phyloP scores from a whole-genome alignment of 1,140 invertebrate genomes.

The Drosophila sproati region DNA sequence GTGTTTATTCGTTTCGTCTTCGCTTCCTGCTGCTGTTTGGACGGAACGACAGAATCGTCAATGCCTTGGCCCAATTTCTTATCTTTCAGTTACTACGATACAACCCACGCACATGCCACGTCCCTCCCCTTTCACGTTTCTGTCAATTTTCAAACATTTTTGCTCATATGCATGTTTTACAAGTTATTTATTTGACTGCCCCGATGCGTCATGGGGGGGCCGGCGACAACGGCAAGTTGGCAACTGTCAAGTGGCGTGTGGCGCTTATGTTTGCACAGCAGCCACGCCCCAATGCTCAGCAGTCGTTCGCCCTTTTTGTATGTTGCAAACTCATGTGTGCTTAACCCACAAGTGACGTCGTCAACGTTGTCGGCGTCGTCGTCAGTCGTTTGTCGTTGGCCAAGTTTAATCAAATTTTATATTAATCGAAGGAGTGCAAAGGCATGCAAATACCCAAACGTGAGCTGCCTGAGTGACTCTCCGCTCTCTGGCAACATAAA shows the following conservation, averaged over 20 bases:
- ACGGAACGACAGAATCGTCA: conserved; percentile 23
- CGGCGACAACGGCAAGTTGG: conserved; percentile 22
- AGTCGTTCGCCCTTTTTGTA: conserved; percentile 24
- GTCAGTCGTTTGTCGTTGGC: conserved; percentile 49
- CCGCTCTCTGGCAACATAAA: conserved; percentile 34
- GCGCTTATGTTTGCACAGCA: conserved; percentile 56
- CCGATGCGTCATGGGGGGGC: conserved; percentile 30
- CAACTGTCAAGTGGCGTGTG: conserved; percentile 45
- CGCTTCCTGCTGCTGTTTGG: conserved; percentile 44
- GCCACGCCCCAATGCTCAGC: conserved; percentile 54
- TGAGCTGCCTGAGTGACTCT: conserved; percentile 25
- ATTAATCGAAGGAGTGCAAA: conserved; percentile 81
- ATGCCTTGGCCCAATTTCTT: conserved; percentile 50
- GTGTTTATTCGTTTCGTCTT: conserved; percentile 81
- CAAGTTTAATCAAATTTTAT: conserved; percentile 83
- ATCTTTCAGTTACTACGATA: conserved; percentile 60
- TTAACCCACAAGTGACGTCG: conserved; percentile 70
- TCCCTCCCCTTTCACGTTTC: conserved; percentile 39
- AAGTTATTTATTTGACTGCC: conserved; percentile 81
- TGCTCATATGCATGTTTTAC: conserved; percentile 83
- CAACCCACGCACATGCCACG: conserved; percentile 14
- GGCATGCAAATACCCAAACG: conserved; percentile 78
- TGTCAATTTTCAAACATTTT: conserved; percentile 81
- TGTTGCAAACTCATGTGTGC: conserved; percentile 71
- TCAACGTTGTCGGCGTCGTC: conserved; percentile 2